phyloP scores from a whole-genome alignment of 2,113 vertebrate genomes.

The Aplodontia rufa region DNA sequence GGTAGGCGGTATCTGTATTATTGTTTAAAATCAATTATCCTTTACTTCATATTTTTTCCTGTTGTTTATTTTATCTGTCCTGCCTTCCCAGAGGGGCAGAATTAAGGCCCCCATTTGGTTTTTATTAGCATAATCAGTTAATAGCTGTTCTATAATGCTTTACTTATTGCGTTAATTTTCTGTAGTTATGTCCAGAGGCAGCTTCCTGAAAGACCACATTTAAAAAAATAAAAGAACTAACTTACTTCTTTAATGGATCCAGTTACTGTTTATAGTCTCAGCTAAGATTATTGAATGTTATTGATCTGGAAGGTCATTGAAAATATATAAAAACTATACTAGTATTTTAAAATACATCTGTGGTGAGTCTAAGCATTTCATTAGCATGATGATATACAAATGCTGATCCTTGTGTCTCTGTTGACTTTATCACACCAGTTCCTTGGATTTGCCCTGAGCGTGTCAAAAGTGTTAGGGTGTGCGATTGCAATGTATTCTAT shows the following conservation, averaged over 20 bases:
- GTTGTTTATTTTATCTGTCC: conserved; percentile 73
- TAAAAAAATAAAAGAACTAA: conserved; percentile 30
- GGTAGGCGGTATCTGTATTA: conserved; percentile 36
- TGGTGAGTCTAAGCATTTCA: neutral
- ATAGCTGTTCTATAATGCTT: conserved; percentile 71
- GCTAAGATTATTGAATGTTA: neutral
- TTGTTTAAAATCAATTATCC: conserved; percentile 69
- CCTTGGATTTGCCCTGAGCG: neutral
- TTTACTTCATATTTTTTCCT: conserved; percentile 31
- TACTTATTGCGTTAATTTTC: conserved; percentile 79
- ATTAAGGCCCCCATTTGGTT: conserved; percentile 70
- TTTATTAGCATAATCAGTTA: conserved; percentile 77
- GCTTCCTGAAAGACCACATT: conserved; percentile 64
- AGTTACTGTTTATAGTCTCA: conserved; percentile 40
- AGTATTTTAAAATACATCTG: conserved; percentile 10
- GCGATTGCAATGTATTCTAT: rapidly evolving
- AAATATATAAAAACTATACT: neutral
- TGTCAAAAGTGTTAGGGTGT: neutral
- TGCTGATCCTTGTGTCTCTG: neutral
- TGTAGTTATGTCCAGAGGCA: conserved; percentile 71
- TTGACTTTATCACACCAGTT: neutral
- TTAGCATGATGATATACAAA: neutral
- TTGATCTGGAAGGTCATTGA: conserved; percentile 23
- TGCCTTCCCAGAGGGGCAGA: conserved; percentile 47
- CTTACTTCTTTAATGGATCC: conserved; percentile 56